Base-by-base conservation (phyloP, 2,113 vertebrate species). In the Lepisosteus osseus region DNA sequence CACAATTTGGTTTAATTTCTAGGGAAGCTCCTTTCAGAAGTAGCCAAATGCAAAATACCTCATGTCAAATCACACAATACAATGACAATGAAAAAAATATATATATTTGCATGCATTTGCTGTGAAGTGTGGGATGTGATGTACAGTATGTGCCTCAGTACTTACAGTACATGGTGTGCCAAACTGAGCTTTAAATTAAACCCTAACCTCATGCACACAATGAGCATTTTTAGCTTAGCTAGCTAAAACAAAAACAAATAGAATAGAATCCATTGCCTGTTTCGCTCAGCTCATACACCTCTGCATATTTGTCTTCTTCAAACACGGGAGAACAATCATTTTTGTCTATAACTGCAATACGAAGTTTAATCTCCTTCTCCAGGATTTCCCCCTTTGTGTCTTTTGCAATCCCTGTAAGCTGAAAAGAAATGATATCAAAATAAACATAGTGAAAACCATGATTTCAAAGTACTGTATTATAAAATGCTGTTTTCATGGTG, bases 351-450 rank as follows among this genome's bases (percentile, higher is more conserved):
- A 93, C 88, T 0, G 3, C 11, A 11, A 93, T 83, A 0, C 6
- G 55, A 3, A 93, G 69, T 0, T 80, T 72, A 6, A 93, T 66
- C 15, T 83, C 71, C 0, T 59, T 81, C 71, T 93, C 91, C 17
- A 87, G 90, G 0, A 0, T 0, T 0, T 0, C 1, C 40, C 80
- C 79, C 7, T 89, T 1, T 0, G 0, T 0, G 55, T 11, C 88
- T 7, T 2, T 78, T 29, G 90, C 91, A 0, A 73, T 0, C 14
- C 91, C 90, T 71, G n/a, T 71, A 29, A 93, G 76, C 90, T 93
- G 51, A 4, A 83, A 74, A 3, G 54, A 47, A 13, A 69, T 56
- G 40, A 74, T 6, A 69, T 40, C 61, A 8, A 74, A 2, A 68
- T 68, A 66, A 13, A 42, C 9, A 41, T 9, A 47, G n/a, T 62